Evolutionary conservation across 1,140 invertebrate genomes (phyloP).

Genomic region (Atopsyche davidsoni): DNA sequence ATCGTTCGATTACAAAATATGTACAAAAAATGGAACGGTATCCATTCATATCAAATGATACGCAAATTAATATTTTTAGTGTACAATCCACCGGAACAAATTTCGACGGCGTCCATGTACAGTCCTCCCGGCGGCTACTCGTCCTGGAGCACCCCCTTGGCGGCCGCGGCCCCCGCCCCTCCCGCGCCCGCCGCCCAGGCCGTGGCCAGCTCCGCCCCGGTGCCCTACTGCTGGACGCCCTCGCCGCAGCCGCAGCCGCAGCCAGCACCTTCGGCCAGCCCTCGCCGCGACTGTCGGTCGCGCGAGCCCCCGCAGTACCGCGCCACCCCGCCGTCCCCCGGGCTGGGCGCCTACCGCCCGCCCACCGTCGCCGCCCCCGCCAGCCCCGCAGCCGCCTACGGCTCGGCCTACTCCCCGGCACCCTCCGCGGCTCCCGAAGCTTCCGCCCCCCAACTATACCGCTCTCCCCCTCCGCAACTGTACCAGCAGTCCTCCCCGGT

Average conservation of each 20-base stretch:
- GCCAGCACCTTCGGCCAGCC: constrained; percentile 35
- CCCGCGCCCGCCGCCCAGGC: constrained; percentile 13
- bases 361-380: constrained; percentile 11
- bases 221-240: constrained; percentile 37
- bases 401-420: constrained; percentile 10
- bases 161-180: constrained; percentile 10
- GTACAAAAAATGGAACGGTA: neutral
- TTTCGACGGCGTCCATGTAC: constrained; percentile 36
- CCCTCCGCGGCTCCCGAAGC: constrained; percentile 7
- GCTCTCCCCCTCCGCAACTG: constrained; percentile 19
- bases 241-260: constrained; percentile 38
- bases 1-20: neutral
- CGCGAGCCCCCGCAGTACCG: constrained; percentile 40
- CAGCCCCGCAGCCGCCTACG: constrained; percentile 15
- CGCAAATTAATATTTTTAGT: constrained; percentile 31
- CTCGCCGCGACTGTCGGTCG: constrained; percentile 38
- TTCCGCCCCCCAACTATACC: constrained; percentile 13
- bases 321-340: constrained; percentile 38
- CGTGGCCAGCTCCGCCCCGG: constrained; percentile 19
- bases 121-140: constrained; percentile 30
- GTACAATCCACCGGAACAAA: constrained; percentile 41
- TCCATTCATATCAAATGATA: neutral
- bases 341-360: constrained; percentile 38
- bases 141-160: constrained; percentile 18
- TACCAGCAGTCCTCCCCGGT: constrained; percentile 24